Base-by-base conservation (phyloP, 2,797 vertebrate genomes). In the Acropternis orthonyx region DNA sequence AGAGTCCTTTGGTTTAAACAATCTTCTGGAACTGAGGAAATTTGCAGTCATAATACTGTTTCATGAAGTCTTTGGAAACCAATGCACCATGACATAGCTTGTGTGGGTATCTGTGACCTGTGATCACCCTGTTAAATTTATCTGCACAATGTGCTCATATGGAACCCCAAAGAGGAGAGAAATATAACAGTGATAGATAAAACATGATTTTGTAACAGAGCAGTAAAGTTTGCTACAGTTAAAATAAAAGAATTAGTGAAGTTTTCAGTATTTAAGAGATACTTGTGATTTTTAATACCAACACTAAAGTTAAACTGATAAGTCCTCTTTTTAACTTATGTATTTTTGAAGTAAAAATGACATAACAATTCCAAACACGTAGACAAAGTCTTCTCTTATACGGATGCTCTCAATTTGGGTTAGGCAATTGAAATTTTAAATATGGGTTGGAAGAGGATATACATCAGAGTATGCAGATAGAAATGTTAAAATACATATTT, bases 401-500 rank as follows among this genome's bases (percentile, higher is more conserved):
- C 6, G 82, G n/a, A 67, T 78, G 76, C 63, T 94, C 79, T 79
- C 94, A 94, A 84, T 88, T 96, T 84, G 62, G 86, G 95, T 88
- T 91, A 92, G 66, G 87, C 68, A 94, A 91, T 6, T 89, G 91
- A 84, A 92, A 91, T 95, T 96, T 95, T 93, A 96, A 95, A 96
- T 93, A 92, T 2, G 30, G 76, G 36, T 55, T 96, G 83, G 95
- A 95, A 96, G 67, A 92, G 92, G 73, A 95, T 94, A 92, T 81
- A 88, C 69, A 88, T 93, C 89, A 91, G 66, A 36, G 26, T 71
- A 91, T 81, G 85, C 43, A 77, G 92, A 95, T 39, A 94, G 77
- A 96, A 89, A 96, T 88, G 95, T 88, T 93, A 89, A 93, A 96
- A 92, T 92, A 91, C 79, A 82, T 85, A 92, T 89, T 94, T 93